Percentiles rank a stretch among this genome's conserved stretches.
phyloP scores from a whole-genome alignment of 2,113 vertebrate species.

The Scopus umbretta region DNA sequence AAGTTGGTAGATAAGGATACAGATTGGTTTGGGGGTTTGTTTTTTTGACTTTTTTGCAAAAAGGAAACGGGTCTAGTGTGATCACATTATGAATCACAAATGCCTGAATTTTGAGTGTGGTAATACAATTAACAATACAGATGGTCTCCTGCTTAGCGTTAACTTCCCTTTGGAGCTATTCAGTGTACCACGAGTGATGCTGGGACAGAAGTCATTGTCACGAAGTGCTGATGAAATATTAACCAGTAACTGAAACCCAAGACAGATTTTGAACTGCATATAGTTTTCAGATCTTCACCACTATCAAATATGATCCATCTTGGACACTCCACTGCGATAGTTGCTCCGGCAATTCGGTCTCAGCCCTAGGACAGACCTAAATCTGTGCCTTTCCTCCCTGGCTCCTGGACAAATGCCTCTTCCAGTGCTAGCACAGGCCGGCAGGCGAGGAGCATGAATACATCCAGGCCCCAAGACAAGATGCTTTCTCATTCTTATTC shows the following conservation, averaged over 20 bases:
- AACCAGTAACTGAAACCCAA: neutral
- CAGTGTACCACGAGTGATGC: neutral
- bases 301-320: neutral
- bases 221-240: neutral
- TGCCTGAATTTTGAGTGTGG: neutral
- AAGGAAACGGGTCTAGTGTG: neutral
- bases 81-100: neutral
- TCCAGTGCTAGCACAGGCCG: neutral
- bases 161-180: neutral
- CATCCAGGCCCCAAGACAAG: neutral
- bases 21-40: neutral
- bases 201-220: neutral
- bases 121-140: slow-evolving; percentile 14
- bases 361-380: neutral
- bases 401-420: neutral
- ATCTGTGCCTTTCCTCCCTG: neutral
- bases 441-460: neutral
- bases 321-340: neutral
- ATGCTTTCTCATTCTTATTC: neutral
- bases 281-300: neutral
- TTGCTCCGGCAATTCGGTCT: neutral
- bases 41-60: neutral
- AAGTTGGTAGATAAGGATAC: neutral
- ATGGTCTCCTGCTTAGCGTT: neutral
- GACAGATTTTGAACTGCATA: neutral